Conservation (phyloP, 2,888 invertebrate genomes). For the Epistrophella euchroma region DNA sequence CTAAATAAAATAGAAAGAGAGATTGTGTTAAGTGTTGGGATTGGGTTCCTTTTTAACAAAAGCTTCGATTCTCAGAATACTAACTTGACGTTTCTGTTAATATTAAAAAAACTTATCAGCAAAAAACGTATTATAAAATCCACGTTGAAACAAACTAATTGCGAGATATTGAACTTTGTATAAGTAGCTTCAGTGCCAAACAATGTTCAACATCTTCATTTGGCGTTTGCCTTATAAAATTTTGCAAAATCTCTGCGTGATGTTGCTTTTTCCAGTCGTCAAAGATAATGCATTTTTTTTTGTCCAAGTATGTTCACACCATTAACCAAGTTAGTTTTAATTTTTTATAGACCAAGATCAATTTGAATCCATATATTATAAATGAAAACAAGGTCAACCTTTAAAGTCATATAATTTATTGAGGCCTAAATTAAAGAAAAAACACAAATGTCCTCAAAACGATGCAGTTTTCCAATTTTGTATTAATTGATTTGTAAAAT, state of each 20-base stretch:
- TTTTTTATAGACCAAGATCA: slow-evolving; percentile 14
- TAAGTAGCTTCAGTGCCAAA: not conserved
- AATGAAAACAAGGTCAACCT: slow-evolving; percentile 31
- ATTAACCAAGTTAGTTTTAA: not conserved
- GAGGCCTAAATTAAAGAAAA: slow-evolving; percentile 3
- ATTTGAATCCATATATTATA: slow-evolving; percentile 13
- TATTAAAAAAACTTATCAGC: not conserved
- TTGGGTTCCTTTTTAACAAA: not conserved
- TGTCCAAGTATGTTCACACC: not conserved
- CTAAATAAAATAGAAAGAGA: too few relatives aligned
- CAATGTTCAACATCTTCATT: slow-evolving; percentile 3
- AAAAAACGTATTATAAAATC: too few relatives aligned
- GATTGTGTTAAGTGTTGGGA: too few relatives aligned
- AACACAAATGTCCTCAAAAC: slow-evolving; percentile 6
- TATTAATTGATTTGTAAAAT: slow-evolving; percentile 37
- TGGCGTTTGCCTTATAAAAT: slow-evolving; percentile 11
- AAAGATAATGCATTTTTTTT: not conserved
- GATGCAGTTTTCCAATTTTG: slow-evolving; percentile 31
- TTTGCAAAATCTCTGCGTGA: slow-evolving; percentile 13
- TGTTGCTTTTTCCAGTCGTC: not conserved
- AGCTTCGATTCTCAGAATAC: not conserved
- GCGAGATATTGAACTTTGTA: not conserved
- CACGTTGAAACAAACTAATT: not conserved
- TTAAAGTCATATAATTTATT: slow-evolving; percentile 29
- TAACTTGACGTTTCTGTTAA: not conserved